Conservation (phyloP, 2,888 invertebrate species). For the Ptilodon capucinus region DNA sequence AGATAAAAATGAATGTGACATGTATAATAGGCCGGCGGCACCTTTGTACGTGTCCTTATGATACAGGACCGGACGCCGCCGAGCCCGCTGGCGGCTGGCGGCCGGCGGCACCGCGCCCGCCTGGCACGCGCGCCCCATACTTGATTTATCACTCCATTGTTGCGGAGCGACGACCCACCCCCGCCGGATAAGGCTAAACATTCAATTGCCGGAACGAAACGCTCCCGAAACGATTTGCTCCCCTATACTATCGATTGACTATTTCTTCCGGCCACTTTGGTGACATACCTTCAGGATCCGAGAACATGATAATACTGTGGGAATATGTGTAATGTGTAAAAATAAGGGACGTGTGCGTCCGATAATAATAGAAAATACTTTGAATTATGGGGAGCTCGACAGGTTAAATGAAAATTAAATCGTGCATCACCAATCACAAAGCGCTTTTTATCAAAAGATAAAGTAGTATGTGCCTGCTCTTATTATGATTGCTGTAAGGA, state of each 20-base stretch:
- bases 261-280: conserved; percentile 53
- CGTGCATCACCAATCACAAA: too few species aligned
- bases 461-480: too few species aligned
- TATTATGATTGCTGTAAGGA: too few species aligned
- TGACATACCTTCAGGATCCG: conserved; percentile 27
- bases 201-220: conserved; percentile 79
- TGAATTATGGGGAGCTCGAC: too few species aligned
- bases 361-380: too few species aligned
- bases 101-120: conserved; percentile 28
- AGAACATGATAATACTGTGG: conserved; percentile 9
- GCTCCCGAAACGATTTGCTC: conserved; percentile 76
- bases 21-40: conserved; percentile 46
- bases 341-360: too few species aligned
- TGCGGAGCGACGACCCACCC: conserved; percentile 72
- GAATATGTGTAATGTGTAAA: too few species aligned
- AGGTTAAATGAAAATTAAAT: too few species aligned
- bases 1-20: conserved; percentile 3
- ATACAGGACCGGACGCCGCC: conserved; percentile 45
- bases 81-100: conserved; percentile 47
- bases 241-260: conserved; percentile 68
- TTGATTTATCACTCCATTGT: conserved; percentile 82
- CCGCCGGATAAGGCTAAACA: conserved; percentile 78
- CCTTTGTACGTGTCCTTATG: conserved; percentile 65
- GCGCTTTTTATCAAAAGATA: too few species aligned
- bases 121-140: conserved; percentile 78